Evolutionary conservation across 2,888 invertebrate species (phyloP), one percentile per base, ranked within the genome.

Genomic region (Nemotelus pantherinus): DNA sequence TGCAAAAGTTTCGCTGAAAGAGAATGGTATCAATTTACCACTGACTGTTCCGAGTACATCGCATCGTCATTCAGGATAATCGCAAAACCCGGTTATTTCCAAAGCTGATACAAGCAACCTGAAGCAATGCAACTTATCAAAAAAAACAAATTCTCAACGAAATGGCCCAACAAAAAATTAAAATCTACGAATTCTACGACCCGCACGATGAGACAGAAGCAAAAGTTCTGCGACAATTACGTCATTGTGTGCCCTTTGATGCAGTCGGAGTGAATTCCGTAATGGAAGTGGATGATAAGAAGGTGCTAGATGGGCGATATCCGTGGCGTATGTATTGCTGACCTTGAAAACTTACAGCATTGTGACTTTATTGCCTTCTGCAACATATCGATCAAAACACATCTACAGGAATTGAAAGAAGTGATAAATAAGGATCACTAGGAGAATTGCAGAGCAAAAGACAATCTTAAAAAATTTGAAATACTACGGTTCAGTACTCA

Each of bases 351-450:
- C 87, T 88, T 99, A 85, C 97, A 98, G 85, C 99, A 99, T 88
- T 99, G 99, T 89, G 99, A 99, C 89, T 99, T 99, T 88, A 93
- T 99, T 83, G 98, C 99, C 43, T 90, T 99, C 80, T 92, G 99
- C 83, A 98, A 99, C 88, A 98, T 99, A 97, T 93, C 99, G 80
- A 94, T 96, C 83, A 92, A 98, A 83, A 98, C 98, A 76, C 97
- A 99, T 89, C 92, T 99, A 84, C 97, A 98, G 88, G 98, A 99
- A 86, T 88, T 99, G 81, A 98, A 98, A 87, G 99, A 99, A 86
- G 98, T 99, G 25, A 99, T 99, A 79, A 97, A 98, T 88, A 97
- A 97, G 85, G 98, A 99, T n/a, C 99, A 99, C 87, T 99, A 99
- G 85, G 99, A 99, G 89, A 99, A 99, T 89, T 99, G 95, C 88